These are phyloP conservation scores for Lamprologus callipterus DNA, from an alignment of 2,113 vertebrate species.

Conservation along the genomic window DNA sequence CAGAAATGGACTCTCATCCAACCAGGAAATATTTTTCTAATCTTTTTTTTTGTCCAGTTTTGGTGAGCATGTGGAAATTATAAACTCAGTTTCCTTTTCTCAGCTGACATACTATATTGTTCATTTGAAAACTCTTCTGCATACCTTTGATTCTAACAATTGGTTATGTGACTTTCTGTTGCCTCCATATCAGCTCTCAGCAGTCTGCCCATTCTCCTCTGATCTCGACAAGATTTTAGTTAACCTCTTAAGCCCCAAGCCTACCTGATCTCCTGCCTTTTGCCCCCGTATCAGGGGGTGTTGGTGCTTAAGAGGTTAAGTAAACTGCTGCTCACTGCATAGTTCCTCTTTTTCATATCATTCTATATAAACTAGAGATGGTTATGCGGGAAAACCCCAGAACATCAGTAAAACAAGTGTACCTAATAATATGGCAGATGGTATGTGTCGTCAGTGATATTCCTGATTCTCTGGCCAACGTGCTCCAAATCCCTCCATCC, in stretches of 20 bases:
- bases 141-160: background rate
- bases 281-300: too few relatives aligned
- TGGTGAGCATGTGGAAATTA: accelerated
- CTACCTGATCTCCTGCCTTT: too few relatives aligned
- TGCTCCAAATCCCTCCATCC: background rate
- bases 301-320: background rate
- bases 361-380: background rate
- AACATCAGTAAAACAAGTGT: background rate
- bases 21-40: background rate
- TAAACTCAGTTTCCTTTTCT: background rate
- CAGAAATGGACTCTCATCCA: background rate
- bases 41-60: background rate
- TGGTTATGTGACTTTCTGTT: background rate
- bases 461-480: background rate
- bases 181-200: background rate
- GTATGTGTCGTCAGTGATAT: background rate
- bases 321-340: accelerated
- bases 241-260: too few relatives aligned
- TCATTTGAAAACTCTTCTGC: background rate
- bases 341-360: background rate
- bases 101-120: background rate
- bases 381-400: background rate
- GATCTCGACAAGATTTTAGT: background rate
- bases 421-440: background rate
- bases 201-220: background rate